Base-by-base conservation (phyloP, 2,113 vertebrate genomes). In the Mystacornis crossleyi region DNA sequence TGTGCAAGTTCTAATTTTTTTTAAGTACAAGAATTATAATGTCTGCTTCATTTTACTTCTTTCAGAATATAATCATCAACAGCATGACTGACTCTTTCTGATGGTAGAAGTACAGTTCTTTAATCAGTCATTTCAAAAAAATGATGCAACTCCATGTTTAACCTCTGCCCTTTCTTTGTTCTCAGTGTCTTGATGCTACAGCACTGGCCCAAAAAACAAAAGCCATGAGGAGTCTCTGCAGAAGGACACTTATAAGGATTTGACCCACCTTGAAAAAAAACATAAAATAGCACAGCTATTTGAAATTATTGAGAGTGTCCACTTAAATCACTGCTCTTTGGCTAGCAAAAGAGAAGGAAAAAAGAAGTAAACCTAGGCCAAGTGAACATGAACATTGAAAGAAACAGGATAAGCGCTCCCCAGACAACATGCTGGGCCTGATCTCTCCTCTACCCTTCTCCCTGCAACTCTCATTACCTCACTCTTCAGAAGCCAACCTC, bases 301-400 rank as follows among this genome's bases (percentile, higher is more conserved):
- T 36, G 20, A 64, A 89, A 31, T 64, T 18, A 61, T 54, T 72
- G 80, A 81, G 45, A 71, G 73, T 75, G 91, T 75, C 91, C 85
- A 81, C 55, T 96, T 93, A 96, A 97, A 96, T 92, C 70, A 67
- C 74, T 61, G 66, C 34, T 95, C 74, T 80, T 69, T 36, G 28
- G 19, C 5, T 77, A 53, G 16, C 55, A 81, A 65, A 85, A 75
- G 12, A 58, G 51, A 77, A 54, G 29, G 17, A 36, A 71, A 47
- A 65, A n/a, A 34, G 33, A 86, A 81, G 62, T n/a, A 82, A 75
- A 36, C 67, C 80, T 83, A 64, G 18, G 65, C 64, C 47, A 74
- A 20, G 81, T 8, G 5, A 72, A 86, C n/a, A 43, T 1, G 14
- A 85, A 71, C 55, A 84, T 88, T 91, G 33, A 85, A 81, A 86